phyloP scores from a whole-genome alignment of 2,888 invertebrate genomes.

The Chaetoderma sp. region DNA sequence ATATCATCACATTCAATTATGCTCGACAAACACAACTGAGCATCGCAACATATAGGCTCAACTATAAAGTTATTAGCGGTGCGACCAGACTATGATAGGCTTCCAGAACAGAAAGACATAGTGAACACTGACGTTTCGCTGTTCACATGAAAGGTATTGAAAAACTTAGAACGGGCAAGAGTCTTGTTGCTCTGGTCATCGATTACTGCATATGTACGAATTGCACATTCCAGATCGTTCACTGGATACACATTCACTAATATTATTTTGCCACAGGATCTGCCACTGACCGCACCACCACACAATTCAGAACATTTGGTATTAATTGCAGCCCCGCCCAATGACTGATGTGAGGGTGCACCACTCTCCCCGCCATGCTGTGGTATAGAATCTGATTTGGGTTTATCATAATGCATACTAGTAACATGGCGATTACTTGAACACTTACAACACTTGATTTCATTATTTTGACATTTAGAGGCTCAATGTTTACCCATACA shows the following conservation, averaged over 20 bases:
- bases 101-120: background rate
- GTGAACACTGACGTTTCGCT: background rate
- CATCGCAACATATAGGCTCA: too few species aligned
- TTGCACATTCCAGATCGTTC: background rate
- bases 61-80: too few species aligned
- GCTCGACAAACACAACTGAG: too few species aligned
- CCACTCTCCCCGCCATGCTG: slow-evolving; percentile 1
- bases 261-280: background rate
- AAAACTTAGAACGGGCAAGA: background rate
- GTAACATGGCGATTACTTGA: background rate
- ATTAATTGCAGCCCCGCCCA: too few species aligned
- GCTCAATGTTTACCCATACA: too few species aligned
- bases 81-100: too few species aligned
- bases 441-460: background rate
- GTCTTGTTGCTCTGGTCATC: background rate
- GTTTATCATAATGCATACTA: background rate
- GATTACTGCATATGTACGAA: background rate
- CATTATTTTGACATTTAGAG: background rate
- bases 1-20: slow-evolving; percentile 33
- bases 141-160: background rate
- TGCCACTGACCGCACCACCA: background rate
- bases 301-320: too few species aligned
- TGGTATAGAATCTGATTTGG: background rate
- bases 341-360: too few species aligned
- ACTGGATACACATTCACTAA: background rate